A percentile compares a stretch with the other conserved stretches of the same genome.
Conservation (phyloP, 2,113 vertebrate species). For the Callorhinus ursinus region DNA sequence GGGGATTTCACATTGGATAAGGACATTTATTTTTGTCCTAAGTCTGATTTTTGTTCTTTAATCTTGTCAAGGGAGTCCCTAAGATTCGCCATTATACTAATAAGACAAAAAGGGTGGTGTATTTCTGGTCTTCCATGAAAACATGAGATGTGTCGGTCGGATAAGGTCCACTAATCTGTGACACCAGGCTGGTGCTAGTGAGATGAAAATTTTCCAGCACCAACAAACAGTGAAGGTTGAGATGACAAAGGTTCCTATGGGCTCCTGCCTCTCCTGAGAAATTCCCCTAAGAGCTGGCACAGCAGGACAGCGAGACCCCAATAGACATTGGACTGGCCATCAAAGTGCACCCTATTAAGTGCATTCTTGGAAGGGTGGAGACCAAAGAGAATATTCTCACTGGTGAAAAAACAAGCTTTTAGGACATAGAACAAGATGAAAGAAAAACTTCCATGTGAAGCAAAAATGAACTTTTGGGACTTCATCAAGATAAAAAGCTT, state of each 20-base stretch:
- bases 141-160: not conserved
- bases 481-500: no score
- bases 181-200: not conserved
- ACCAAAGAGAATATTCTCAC: not conserved
- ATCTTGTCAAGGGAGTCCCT: not conserved
- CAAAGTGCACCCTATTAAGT: not conserved
- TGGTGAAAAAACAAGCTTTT: not conserved
- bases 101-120: not conserved
- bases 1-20: not conserved
- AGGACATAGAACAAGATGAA: not conserved
- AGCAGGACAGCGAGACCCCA: not conserved
- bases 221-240: not conserved
- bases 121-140: not conserved
- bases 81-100: no score
- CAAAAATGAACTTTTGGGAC: no score
- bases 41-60: not conserved
- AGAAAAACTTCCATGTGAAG: not conserved
- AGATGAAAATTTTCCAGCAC: not conserved
- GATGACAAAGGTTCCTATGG: not conserved
- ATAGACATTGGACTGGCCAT: not conserved
- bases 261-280: not conserved
- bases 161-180: not conserved
- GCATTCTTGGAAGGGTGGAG: not conserved
- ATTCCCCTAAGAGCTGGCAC: not conserved
- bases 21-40: not conserved